Evolutionary conservation across 2,797 vertebrate genomes (phyloP), one percentile per base, ranked within the genome.

Genomic region (Cichlasoma orientale): DNA sequence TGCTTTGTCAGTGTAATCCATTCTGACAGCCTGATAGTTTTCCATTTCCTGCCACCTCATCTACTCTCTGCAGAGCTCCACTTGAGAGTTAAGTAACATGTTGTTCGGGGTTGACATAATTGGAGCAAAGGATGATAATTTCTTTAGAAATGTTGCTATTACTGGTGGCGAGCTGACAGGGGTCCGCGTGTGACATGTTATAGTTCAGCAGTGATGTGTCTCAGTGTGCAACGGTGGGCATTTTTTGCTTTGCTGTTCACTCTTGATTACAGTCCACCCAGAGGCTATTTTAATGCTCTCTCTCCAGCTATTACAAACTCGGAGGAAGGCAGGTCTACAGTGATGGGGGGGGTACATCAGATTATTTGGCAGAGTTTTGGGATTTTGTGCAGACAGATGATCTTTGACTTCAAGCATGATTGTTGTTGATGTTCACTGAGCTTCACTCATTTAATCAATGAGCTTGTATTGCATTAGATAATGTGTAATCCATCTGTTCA

Each of bases 1-100:
- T 58, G 77, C 82, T 82, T 74, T 68, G 81, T 89, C 87, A 83
- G 73, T 75, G 58, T 93, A 92, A 94, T 92, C 86, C 80, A 75
- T 87, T 76, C 69, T 88, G 93, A 92, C 92, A 80, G 79, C 79
- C 74, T 70, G 82, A 87, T 91, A 52, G 84, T 92, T 88, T 91
- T 90, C 87, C 56, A 86, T 92, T 92, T 87, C 88, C 88, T 87
- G 86, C 91, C 88, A 89, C 93, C 83, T 90, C 88, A 73, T 82
- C 82, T 70, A 77, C 76, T 89, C 77, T 55, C 70, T 52, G 80
- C 80, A 63, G 70, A 84, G 78, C 74, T 36, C 56, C 83, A 76
- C 89, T 91, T 78, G 78, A 88, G 86, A 89, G 85, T 91, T 76
- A 58, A 74, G 80, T 56, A 29, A 77, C 78, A 79, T 82, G 87